phyloP scores from a whole-genome alignment of 2,797 vertebrate genomes.

The Vespertilio murinus region DNA sequence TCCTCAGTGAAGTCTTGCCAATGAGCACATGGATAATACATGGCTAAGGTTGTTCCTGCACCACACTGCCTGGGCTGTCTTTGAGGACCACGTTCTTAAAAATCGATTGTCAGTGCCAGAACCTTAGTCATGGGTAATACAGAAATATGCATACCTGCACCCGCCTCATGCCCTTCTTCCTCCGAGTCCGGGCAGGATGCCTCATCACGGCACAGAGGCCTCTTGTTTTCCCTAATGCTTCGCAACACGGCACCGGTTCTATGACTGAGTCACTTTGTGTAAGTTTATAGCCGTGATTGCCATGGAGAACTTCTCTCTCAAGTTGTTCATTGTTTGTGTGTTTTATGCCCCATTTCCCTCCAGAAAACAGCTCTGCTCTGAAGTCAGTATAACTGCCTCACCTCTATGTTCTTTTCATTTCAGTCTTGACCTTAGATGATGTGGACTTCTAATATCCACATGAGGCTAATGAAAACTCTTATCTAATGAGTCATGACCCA shows the following conservation, averaged over 20 bases:
- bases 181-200: not conserved
- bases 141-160: not conserved
- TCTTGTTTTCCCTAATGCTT: not conserved
- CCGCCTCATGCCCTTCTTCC: not conserved
- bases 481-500: conserved; percentile 39
- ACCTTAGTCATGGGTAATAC: not conserved
- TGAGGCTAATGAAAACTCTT: conserved; percentile 18
- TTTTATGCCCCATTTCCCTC: conserved; percentile 50
- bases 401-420: not conserved
- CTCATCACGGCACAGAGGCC: not conserved
- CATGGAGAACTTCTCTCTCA: conserved; percentile 15
- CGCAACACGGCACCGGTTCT: not conserved
- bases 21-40: not conserved
- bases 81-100: not conserved
- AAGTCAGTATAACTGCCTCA: not conserved
- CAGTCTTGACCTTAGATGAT: conserved; percentile 37
- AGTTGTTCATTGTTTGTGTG: not conserved
- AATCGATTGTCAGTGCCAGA: not conserved
- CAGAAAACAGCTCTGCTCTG: conserved; percentile 58
- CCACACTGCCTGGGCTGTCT: not conserved
- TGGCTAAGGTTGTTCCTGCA: not conserved
- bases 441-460: conserved; percentile 18
- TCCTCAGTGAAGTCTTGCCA: conserved; percentile 4
- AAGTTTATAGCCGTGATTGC: not conserved
- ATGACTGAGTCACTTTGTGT: not conserved